Conservation (phyloP, 2,888 invertebrate genomes). For the Pantelozetes paolii region DNA sequence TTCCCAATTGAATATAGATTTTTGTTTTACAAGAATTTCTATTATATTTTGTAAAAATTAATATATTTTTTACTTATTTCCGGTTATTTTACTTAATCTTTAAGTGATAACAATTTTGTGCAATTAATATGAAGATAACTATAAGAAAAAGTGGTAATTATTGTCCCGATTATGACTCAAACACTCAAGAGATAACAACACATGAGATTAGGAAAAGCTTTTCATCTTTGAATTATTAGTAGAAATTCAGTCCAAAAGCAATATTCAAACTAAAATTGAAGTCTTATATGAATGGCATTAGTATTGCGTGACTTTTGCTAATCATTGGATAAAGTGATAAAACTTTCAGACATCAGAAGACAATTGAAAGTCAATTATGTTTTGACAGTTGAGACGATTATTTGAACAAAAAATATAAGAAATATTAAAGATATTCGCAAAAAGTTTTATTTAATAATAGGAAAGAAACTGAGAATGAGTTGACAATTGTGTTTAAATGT, state of each 20-base stretch:
- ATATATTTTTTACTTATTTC: not conserved
- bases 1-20: not conserved
- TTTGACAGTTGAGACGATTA: not conserved
- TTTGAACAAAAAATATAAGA: not conserved
- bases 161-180: constrained; percentile 11
- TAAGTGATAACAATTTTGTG: constrained; percentile 29
- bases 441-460: not conserved
- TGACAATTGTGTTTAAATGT: no score
- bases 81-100: not conserved
- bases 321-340: constrained; percentile 13
- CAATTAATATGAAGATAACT: constrained; percentile 31
- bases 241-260: not conserved
- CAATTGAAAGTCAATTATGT: not conserved
- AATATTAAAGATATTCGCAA: no score
- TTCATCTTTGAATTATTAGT: not conserved
- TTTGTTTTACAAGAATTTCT: not conserved
- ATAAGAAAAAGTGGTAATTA: not conserved
- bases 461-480: no score
- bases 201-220: no score
- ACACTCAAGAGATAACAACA: not conserved
- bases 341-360: not conserved
- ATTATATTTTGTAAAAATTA: not conserved
- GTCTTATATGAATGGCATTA: constrained; percentile 4
- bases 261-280: not conserved
- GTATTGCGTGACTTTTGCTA: constrained; percentile 21